These are phyloP conservation scores for Bombus balteatus DNA, from an alignment of 1,140 invertebrate genomes.

Conservation along the genomic window DNA sequence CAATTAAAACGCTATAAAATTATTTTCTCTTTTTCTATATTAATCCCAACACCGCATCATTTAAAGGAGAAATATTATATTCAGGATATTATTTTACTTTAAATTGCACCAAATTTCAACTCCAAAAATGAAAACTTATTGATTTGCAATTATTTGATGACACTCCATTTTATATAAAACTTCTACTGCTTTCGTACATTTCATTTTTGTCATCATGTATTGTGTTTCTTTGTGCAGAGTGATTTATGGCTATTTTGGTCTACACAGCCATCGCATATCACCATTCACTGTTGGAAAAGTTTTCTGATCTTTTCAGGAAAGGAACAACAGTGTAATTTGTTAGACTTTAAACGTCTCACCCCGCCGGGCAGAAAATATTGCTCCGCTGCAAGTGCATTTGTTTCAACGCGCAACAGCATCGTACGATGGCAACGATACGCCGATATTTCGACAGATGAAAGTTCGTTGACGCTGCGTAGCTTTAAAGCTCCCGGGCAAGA, in stretches of 20 bases:
- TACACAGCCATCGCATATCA: background rate
- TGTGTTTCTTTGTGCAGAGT: no score
- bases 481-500: slow-evolving; percentile 55
- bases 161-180: background rate
- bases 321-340: background rate
- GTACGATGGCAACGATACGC: background rate
- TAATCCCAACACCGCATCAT: no score
- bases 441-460: slow-evolving; percentile 41
- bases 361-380: background rate
- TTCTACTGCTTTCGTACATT: background rate
- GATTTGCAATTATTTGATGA: no score
- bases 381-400: background rate
- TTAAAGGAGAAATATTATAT: background rate
- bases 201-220: background rate
- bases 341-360: no score
- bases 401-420: background rate
- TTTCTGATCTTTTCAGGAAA: background rate
- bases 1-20: background rate
- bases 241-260: background rate
- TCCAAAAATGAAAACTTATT: background rate
- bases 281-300: background rate
- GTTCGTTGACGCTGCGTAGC: slow-evolving; percentile 9
- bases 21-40: background rate
- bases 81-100: background rate
- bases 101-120: no score